Evolutionary conservation across 2,888 invertebrate genomes (phyloP).

Genomic region (Platycheirus rosarum): DNA sequence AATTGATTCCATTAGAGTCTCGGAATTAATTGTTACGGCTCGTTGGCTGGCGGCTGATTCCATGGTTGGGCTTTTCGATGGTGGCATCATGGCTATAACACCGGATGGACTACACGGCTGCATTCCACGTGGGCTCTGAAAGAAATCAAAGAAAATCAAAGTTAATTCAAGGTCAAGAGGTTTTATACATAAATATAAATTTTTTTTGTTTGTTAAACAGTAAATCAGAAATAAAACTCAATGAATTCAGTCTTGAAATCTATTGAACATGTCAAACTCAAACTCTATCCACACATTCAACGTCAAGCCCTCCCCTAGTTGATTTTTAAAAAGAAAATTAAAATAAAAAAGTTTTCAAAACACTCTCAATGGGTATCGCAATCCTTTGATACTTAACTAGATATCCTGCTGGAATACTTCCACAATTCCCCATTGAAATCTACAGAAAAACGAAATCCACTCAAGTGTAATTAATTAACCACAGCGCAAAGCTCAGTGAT

Average conservation of each 20-base stretch:
- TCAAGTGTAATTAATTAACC: slow-evolving; percentile 73
- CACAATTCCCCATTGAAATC: slow-evolving; percentile 44
- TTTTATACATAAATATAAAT: no score
- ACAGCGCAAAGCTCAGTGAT: slow-evolving; percentile 68
- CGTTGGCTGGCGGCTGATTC: slow-evolving; percentile 81
- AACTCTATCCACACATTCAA: no score
- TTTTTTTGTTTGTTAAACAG: no score
- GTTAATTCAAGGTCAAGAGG: no score
- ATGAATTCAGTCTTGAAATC: no score
- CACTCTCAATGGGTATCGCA: slow-evolving; percentile 67
- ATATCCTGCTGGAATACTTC: slow-evolving; percentile 69
- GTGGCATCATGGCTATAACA: slow-evolving; percentile 82
- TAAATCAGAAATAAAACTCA: no score
- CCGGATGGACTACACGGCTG: slow-evolving; percentile 83
- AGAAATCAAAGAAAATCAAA: slow-evolving; percentile 33
- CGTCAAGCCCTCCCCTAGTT: not conserved
- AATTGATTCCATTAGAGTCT: slow-evolving; percentile 61
- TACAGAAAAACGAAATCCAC: slow-evolving; percentile 32
- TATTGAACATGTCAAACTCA: no score
- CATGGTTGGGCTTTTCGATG: slow-evolving; percentile 83
- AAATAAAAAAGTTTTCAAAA: slow-evolving; percentile 61
- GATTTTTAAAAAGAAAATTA: not conserved
- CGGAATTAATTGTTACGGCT: slow-evolving; percentile 69
- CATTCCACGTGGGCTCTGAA: slow-evolving; percentile 83
- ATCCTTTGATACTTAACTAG: slow-evolving; percentile 62